Base-by-base conservation (phyloP, 2,113 vertebrate species). In the Empidonax alnorum region DNA sequence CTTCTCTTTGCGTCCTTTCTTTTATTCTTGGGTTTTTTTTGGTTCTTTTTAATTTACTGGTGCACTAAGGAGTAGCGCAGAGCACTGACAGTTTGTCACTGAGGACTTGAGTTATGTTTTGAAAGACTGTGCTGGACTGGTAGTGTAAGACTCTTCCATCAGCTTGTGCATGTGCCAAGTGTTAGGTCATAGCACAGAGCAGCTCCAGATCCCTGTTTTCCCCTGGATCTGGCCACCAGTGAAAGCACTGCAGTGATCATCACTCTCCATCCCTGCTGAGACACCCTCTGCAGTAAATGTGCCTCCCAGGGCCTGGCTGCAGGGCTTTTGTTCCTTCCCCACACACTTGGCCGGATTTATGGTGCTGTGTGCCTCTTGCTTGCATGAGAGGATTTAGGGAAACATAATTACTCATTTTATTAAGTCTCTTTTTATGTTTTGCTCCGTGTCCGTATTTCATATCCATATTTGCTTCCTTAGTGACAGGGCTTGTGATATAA, bases 321-420 rank as follows among this genome's bases (percentile, higher is more conserved):
- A 47, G 71, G 67, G 42, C 23, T 6, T n/a, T 3, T 47, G 55
- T 77, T 42, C 35, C 52, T 86, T 96, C 75, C 80, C 83, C 88
- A 76, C 87, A 33, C 52, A 10, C 73, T 56, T 76, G 4, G 24
- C 86, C 87, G 86, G 65, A 74, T 90, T 94, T 74, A 61, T 52
- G 59, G 8, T 50, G 74, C 10, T 63, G 7, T 84, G 33, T 90
- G 85, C 72, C 61, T 92, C 80, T 89, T 61, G 61, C 65, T 92
- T 76, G 85, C 79, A 39, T 56, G 87, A 87, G 76, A 87, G 73
- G 44, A 46, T 92, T 74, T 81, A 58, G 83, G 59, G 68, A 92
- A 96, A 95, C 61, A 47, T 78, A 81, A 86, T 94, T 90, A 42
- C 83, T 95, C 85, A 66, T 94, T 94, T 93, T 94, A 93, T 88